These are phyloP conservation scores for Ophiothrix spiculata DNA, from an alignment of 35 echinoderm and acorn worm genomes.

Conservation along the genomic window DNA sequence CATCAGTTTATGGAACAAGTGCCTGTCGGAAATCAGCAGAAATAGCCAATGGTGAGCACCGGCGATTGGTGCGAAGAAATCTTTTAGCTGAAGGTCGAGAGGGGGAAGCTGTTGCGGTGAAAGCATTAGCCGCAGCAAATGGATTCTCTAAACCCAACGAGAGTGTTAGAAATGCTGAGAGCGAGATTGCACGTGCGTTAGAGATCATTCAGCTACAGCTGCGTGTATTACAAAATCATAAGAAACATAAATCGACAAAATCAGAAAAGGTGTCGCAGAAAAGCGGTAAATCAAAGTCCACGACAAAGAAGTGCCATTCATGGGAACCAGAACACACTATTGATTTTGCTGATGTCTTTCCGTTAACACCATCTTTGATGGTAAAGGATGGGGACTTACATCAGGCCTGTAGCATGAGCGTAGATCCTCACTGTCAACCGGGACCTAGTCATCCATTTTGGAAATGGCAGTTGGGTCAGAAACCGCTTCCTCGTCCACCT, in stretches of 20 bases:
- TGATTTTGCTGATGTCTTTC: constrained; percentile 18
- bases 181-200: neutral
- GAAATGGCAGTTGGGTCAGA: constrained; percentile 29
- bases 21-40: neutral
- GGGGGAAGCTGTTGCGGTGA: neutral
- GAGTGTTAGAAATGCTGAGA: neutral
- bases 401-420: constrained; percentile 15
- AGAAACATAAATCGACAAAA: neutral
- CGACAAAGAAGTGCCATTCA: neutral
- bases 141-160: neutral
- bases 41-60: neutral
- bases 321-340: neutral
- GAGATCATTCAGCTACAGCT: neutral
- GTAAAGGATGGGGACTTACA: constrained; percentile 32
- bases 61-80: neutral
- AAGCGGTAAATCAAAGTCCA: neutral
- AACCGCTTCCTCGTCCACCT: constrained; percentile 8
- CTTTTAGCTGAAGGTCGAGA: neutral
- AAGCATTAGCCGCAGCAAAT: neutral
- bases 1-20: neutral
- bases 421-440: constrained; percentile 11
- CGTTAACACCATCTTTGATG: constrained; percentile 24
- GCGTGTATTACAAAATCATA: neutral
- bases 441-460: constrained; percentile 34
- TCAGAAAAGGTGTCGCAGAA: neutral